Evolutionary conservation across 2,888 invertebrate genomes (phyloP).

Genomic region (Elgonia sp.): DNA sequence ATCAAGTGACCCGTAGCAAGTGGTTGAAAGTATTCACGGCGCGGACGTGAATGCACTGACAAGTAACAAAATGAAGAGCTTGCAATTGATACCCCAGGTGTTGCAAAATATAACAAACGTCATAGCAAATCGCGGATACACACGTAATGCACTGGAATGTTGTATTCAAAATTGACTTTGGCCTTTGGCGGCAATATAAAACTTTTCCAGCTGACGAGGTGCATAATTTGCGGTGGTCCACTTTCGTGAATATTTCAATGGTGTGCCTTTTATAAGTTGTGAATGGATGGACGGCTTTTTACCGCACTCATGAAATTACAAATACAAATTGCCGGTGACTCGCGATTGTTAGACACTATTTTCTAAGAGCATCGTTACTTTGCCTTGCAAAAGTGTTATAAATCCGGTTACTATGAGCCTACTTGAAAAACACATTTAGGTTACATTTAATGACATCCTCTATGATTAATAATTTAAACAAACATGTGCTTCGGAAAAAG

Average conservation of each 20-base stretch:
- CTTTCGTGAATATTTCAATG: conserved; percentile 75
- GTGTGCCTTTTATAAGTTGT: conserved; percentile 74
- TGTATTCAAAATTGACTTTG: conserved; percentile 65
- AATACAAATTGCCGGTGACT: conserved; percentile 76
- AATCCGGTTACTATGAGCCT: conserved; percentile 73
- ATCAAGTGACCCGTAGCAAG: conserved; percentile 53
- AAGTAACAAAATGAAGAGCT: conserved; percentile 7
- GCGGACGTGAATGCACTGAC: neutral
- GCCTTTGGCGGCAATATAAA: conserved; percentile 70
- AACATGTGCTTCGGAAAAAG: conserved; percentile 44
- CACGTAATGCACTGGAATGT: conserved; percentile 42
- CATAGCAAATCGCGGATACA: conserved; percentile 24
- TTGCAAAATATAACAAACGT: conserved; percentile 50
- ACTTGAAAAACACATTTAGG: conserved; percentile 74
- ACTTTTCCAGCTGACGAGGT: conserved; percentile 71
- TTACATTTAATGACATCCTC: conserved; percentile 73
- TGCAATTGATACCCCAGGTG: neutral
- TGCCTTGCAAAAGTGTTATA: conserved; percentile 71
- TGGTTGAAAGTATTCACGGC: neutral
- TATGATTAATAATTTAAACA: conserved; percentile 66
- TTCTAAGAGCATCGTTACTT: conserved; percentile 75
- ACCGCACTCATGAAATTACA: conserved; percentile 75
- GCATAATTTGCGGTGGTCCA: conserved; percentile 75
- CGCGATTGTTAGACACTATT: conserved; percentile 75
- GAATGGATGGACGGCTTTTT: conserved; percentile 74